A percentile compares a stretch with the other conserved stretches of the same genome.
phyloP scores from a whole-genome alignment of 2,888 invertebrate species.

The Seira ritae region DNA sequence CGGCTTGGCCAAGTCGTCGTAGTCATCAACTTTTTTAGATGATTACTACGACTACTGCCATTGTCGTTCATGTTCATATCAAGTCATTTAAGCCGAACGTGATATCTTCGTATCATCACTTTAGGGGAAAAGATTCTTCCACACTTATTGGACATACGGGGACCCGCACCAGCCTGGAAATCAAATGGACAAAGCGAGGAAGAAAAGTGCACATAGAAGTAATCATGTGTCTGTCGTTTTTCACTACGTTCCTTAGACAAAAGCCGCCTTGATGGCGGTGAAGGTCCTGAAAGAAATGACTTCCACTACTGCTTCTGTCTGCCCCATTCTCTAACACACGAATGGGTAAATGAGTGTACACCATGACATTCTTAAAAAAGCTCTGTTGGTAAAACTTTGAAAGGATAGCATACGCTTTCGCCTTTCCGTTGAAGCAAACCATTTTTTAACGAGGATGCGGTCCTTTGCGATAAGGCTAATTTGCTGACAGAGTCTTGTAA shows the following conservation, averaged over 20 bases:
- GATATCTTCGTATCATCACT: constrained; percentile 61
- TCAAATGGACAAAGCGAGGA: constrained; percentile 18
- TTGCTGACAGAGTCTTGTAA: too few species aligned
- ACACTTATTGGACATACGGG: constrained; percentile 56
- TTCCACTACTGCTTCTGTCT: background rate
- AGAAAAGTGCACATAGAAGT: constrained; percentile 18
- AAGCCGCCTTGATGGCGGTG: background rate
- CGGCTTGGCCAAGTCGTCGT: constrained; percentile 46
- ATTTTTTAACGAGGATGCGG: too few species aligned
- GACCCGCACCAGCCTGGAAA: constrained; percentile 38
- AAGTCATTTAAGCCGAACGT: constrained; percentile 67
- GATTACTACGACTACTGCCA: constrained; percentile 62
- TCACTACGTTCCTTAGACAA: constrained; percentile 1
- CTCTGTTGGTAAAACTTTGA: too few species aligned
- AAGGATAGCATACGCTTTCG: too few species aligned
- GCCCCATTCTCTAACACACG: too few species aligned
- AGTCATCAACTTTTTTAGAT: constrained; percentile 40
- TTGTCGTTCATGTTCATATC: constrained; percentile 65
- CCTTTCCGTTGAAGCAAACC: too few species aligned
- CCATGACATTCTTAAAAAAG: too few species aligned
- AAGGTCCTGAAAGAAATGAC: constrained; percentile 24
- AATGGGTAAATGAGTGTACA: too few species aligned
- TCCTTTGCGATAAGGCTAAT: too few species aligned
- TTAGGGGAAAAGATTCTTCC: constrained; percentile 57
- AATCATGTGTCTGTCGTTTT: constrained; percentile 15